Evolutionary conservation across 2,113 vertebrate genomes (phyloP).

Genomic region (Gavia stellata): DNA sequence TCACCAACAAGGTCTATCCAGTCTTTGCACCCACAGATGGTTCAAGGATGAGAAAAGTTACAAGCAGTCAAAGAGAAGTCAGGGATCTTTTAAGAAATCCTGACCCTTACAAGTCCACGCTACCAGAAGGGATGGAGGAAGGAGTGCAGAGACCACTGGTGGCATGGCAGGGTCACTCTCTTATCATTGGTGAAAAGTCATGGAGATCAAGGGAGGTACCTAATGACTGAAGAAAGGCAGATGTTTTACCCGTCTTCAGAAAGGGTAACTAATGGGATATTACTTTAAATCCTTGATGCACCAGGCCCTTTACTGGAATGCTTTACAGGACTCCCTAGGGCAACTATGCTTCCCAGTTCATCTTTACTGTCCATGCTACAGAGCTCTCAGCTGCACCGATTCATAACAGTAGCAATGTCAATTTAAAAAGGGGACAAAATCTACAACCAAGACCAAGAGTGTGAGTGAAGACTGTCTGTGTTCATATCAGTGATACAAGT

Average conservation of each 20-base stretch:
- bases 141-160: background rate
- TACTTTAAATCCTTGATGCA: background rate
- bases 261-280: background rate
- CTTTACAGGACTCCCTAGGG: background rate
- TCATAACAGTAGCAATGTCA: background rate
- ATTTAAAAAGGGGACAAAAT: background rate
- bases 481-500: background rate
- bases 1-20: background rate
- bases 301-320: background rate
- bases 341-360: background rate
- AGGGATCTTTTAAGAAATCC: background rate
- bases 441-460: background rate
- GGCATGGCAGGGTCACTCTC: background rate
- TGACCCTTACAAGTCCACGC: background rate
- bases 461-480: background rate
- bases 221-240: background rate
- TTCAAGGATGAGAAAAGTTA: background rate
- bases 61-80: background rate
- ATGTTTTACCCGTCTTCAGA: background rate
- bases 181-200: background rate
- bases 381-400: background rate
- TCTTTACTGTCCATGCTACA: background rate
- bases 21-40: background rate
- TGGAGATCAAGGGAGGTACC: background rate
- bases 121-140: background rate